Percentiles rank a stretch among this genome's conserved stretches.
Conservation (phyloP, 1,140 invertebrate species). For the Meloidogyne hapla region DNA sequence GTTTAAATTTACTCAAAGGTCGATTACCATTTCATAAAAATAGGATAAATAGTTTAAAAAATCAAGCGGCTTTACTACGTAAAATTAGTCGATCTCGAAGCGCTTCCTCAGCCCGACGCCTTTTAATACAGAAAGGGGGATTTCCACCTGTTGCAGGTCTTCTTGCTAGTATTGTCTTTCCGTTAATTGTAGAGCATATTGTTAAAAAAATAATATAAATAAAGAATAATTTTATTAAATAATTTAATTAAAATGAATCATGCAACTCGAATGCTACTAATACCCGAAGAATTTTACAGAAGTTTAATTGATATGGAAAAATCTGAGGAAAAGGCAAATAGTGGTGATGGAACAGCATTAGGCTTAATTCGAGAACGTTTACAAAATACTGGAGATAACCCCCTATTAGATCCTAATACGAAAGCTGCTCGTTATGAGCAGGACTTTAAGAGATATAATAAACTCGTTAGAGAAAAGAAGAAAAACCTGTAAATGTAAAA, state of each 20-base stretch:
- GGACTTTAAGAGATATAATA: too few species aligned
- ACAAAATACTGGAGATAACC: too few species aligned
- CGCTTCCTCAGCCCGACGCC: neutral
- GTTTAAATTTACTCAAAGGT: constrained; percentile 26
- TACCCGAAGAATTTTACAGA: constrained; percentile 31
- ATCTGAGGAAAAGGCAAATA: too few species aligned
- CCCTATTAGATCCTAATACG: too few species aligned
- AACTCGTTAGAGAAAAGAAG: too few species aligned
- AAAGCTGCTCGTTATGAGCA: too few species aligned
- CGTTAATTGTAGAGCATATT: neutral
- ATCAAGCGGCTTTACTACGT: constrained; percentile 20
- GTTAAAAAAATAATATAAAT: neutral
- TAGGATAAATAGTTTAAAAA: neutral
- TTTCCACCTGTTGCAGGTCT: neutral
- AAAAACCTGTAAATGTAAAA: too few species aligned
- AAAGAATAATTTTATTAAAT: too few species aligned
- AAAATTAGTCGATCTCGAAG: constrained; percentile 10
- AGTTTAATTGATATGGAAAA: neutral
- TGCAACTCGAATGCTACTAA: constrained; percentile 16
- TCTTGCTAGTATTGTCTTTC: constrained; percentile 7
- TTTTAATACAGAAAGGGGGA: constrained; percentile 14
- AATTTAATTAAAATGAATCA: constrained; percentile 21
- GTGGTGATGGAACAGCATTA: too few species aligned
- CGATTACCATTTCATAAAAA: constrained; percentile 2
- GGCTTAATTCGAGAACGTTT: too few species aligned